A percentile compares a stretch with the other conserved stretches of the same genome.
Conservation (phyloP, 1,140 invertebrate genomes). For the Monomorium pharaonis region DNA sequence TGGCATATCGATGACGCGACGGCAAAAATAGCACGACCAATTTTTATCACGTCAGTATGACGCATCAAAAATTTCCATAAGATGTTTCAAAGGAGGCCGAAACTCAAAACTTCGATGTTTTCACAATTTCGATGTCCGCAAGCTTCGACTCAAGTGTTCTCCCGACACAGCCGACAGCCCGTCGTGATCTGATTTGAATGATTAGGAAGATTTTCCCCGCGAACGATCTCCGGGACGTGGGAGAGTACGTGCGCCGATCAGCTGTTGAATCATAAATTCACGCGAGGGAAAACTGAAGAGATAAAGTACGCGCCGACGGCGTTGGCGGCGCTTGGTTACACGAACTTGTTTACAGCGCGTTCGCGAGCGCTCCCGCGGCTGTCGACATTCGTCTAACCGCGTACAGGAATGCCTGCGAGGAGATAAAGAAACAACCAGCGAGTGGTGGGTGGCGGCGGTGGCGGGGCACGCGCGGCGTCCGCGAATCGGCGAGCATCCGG, state of each 20-base stretch:
- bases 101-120: background rate
- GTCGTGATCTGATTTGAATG: background rate
- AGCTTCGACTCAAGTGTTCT: too few species aligned
- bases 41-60: background rate
- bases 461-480: background rate
- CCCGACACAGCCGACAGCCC: too few species aligned
- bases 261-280: constrained; percentile 1
- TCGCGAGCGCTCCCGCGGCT: background rate
- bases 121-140: background rate
- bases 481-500: constrained; percentile 18
- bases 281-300: background rate
- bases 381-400: background rate
- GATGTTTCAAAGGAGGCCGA: background rate
- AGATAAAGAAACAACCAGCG: constrained; percentile 9
- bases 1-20: background rate
- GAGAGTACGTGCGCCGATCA: background rate
- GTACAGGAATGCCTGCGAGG: background rate
- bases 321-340: constrained; percentile 23
- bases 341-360: constrained; percentile 31
- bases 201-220: background rate
- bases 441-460: too few species aligned
- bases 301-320: background rate
- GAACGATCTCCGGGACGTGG: background rate
- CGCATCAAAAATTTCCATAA: background rate
- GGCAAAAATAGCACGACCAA: background rate